Conservation (phyloP, 2,113 vertebrate genomes). For the Lasiurus borealis region DNA sequence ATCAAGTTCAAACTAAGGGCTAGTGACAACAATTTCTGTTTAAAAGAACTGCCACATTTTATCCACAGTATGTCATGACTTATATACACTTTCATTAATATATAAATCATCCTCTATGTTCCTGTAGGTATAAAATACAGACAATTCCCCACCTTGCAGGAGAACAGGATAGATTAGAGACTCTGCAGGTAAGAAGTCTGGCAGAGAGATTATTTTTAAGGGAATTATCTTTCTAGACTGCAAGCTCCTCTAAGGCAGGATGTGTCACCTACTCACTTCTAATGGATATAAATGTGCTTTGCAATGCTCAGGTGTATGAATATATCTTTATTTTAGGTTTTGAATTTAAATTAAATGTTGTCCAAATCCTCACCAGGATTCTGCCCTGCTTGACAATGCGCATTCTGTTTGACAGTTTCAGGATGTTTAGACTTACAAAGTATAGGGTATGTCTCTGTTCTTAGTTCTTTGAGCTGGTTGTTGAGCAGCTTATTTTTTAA, state of each 20-base stretch:
- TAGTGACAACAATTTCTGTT: not conserved
- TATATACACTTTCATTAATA: not conserved
- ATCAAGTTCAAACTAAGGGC: constrained; percentile 6
- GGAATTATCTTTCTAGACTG: not conserved
- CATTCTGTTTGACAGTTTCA: not conserved
- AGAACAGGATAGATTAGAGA: not conserved
- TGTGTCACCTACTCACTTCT: not conserved
- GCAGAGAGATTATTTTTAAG: not conserved
- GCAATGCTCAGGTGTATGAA: not conserved
- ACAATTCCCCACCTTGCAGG: not conserved
- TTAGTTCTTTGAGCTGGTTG: not conserved
- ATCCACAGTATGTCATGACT: not conserved
- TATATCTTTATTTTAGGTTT: not conserved
- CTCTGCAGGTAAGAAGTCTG: not conserved
- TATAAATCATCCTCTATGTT: not conserved
- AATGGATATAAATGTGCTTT: not conserved
- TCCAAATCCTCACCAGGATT: not conserved
- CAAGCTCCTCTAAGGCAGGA: not conserved
- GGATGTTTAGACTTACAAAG: not conserved
- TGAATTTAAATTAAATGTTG: constrained; percentile 1
- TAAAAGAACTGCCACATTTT: constrained; percentile 3
- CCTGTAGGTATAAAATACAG: constrained; percentile 19
- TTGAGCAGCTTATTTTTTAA: not conserved
- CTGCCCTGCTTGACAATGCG: fast-evolving
- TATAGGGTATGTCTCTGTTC: not conserved